Conservation (phyloP, 2,113 vertebrate genomes). For the Dolichallabes microphthalmus region DNA sequence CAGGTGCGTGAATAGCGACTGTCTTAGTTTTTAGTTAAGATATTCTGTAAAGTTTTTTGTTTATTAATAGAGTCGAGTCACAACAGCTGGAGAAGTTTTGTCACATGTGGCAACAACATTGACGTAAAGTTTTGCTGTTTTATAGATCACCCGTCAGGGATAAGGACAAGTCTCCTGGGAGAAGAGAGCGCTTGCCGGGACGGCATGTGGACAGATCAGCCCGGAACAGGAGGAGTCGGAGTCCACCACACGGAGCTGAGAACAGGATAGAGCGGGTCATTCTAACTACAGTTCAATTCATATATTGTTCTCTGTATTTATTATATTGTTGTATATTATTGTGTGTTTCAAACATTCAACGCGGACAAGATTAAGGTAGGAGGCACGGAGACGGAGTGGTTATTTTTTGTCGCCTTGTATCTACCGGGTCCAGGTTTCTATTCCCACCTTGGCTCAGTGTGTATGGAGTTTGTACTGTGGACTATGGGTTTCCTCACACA, state of each 20-base stretch:
- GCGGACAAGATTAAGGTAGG: not conserved
- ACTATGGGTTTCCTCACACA: no score
- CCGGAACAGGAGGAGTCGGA: slow-evolving; percentile 77
- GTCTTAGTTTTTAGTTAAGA: not conserved
- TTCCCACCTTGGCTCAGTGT: no score
- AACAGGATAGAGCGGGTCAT: slow-evolving; percentile 84
- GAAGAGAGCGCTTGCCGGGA: slow-evolving; percentile 73
- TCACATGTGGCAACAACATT: not conserved
- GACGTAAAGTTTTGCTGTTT: not conserved
- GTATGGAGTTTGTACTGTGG: no score
- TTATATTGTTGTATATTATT: not conserved
- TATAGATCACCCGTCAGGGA: slow-evolving; percentile 79
- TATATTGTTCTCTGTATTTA: not conserved
- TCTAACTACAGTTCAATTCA: not conserved
- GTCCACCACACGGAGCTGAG: slow-evolving; percentile 71
- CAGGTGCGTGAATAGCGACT: slow-evolving; percentile 51
- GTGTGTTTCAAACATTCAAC: not conserved
- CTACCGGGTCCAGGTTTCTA: no score
- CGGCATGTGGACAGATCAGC: slow-evolving; percentile 79
- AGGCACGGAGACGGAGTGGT: no score
- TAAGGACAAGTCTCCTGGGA: slow-evolving; percentile 75
- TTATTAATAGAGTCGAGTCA: not conserved
- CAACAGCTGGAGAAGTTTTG: no score
- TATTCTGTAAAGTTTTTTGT: not conserved
- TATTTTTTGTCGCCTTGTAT: no score